Evolutionary conservation across 2,888 invertebrate species (phyloP), one percentile per base, ranked within the genome.

Genomic region (Lasiommata megera): DNA sequence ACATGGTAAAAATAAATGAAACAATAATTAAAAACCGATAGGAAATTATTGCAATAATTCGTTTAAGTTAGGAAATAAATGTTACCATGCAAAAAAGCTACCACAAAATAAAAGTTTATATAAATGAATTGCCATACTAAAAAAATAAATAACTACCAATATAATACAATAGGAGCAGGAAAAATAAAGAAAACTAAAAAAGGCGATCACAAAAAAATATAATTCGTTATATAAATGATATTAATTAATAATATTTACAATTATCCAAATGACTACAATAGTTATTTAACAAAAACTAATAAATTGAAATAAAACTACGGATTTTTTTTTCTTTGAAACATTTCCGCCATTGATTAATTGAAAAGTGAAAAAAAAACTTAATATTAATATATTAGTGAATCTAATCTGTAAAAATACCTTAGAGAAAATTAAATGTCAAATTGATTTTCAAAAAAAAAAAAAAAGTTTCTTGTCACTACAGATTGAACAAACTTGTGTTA

Each of bases 171-270:
- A 48, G n/a, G 44, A 41, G 58, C 62, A 61, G 59, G 60, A 56
- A 63, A 67, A 77, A 70, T 63, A 67, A 76, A 77, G 70, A 67
- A 68, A 70, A 70, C 67, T 62, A 68, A 66, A 62, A 68, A 66
- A 62, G 77, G 52, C 73, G 77, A 80, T 84, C 87, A 87, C 87
- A 86, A 88, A 87, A 80, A 70, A 82, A 84, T 88, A 87, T 88
- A 88, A 86, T 87, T 88, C 78, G 77, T 78, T 84, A 77, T 69
- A 72, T 41, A 51, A 29, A 38, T 16, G 16, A 40, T 46, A 46
- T 34, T 16, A 46, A 46, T 31, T 16, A 46, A 31, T 31, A 31
- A 74, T 88, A 87, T 88, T 80, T 88, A 88, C 88, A 87, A 70
- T 77, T 72, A 76, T 67, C 71, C 72, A 64, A 70, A 64, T 76